Conservation (phyloP, 2,888 invertebrate genomes). For the Agrochola lychnidis region DNA sequence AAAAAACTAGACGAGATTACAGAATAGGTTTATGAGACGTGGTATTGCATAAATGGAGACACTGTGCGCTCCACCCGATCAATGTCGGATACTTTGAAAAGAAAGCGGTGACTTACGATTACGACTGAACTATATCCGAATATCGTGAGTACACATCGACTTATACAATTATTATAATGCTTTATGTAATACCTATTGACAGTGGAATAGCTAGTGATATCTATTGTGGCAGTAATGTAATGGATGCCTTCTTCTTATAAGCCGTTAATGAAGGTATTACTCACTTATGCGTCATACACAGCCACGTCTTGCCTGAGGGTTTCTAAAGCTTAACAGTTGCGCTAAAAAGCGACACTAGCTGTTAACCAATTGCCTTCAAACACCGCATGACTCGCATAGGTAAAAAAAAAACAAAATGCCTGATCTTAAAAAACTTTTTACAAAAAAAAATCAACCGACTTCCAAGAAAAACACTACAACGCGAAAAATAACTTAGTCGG, state of each 20-base stretch:
- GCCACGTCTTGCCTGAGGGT: conserved; percentile 7
- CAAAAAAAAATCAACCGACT: too few relatives aligned
- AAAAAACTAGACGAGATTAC: conserved; percentile 61
- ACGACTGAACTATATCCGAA: conserved; percentile 44
- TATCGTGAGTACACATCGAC: conserved; percentile 34
- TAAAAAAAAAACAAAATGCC: conserved; percentile 25
- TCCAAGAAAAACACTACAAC: too few relatives aligned
- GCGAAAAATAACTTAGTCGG: too few relatives aligned
- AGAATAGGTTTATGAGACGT: conserved; percentile 60
- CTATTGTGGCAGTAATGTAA: conserved; percentile 31
- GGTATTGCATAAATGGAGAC: conserved; percentile 61
- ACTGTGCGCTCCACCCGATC: conserved; percentile 63
- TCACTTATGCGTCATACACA: background rate
- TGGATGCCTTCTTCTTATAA: conserved; percentile 9
- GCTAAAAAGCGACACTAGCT: conserved; percentile 30
- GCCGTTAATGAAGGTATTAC: conserved; percentile 42
- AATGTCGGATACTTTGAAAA: conserved; percentile 62
- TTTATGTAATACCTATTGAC: conserved; percentile 41
- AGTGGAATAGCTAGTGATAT: conserved; percentile 13
- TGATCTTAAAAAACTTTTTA: too few relatives aligned
- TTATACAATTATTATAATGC: conserved; percentile 43
- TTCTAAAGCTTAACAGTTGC: conserved; percentile 16
- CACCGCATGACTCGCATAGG: conserved; percentile 14
- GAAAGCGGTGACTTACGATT: conserved; percentile 53
- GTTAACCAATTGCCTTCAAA: conserved; percentile 46